Base-by-base conservation (phyloP, 2,113 vertebrate genomes). In the Stegastes partitus region DNA sequence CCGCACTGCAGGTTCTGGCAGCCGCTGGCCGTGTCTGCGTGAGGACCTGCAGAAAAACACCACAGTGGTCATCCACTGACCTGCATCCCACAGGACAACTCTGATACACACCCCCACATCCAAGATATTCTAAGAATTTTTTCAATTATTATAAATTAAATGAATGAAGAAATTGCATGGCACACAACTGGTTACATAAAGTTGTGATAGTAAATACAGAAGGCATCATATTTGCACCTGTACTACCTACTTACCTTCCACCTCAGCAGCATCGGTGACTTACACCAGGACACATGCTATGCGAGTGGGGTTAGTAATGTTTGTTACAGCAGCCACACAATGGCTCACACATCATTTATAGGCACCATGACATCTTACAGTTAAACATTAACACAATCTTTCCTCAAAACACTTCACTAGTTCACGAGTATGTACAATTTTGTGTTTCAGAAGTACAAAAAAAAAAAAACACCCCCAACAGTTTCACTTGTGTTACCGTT, bases 1-100 rank as follows among this genome's bases (percentile, higher is more conserved):
- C 98, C 98, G 93, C 98, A 99, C 96, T 99, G 98, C 93, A 99
- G 96, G 63, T 99, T 99, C 97, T 99, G 98, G 94, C 98, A 99
- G 95, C 98, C 98, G 78, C 98, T 99, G 93, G 98, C 98, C 5
- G 96, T 97, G 84, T 98, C 98, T 37, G 97, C 96, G 57, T 98
- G 97, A 83, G 97, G 98, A 97, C 98, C 98, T 99, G 96, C 64
- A 77, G 90, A 89, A 83, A 95, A 94, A 87, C 51, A 47, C 21
- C 44, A 56, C 34, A 5, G 16, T 21, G 26, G 69, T 88, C 54
- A 85, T 21, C 25, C 5, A 1, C 49, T 53, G 70, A 67, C 55
- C 51, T 37, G 34, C 59, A 74, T 0, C 51, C 9, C 3, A 45
- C 2, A 1, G 11, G 1, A 62, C 28, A 65, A 14, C 23, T 39